Base-by-base conservation (phyloP, 2,113 vertebrate species). In the Tyto alba region DNA sequence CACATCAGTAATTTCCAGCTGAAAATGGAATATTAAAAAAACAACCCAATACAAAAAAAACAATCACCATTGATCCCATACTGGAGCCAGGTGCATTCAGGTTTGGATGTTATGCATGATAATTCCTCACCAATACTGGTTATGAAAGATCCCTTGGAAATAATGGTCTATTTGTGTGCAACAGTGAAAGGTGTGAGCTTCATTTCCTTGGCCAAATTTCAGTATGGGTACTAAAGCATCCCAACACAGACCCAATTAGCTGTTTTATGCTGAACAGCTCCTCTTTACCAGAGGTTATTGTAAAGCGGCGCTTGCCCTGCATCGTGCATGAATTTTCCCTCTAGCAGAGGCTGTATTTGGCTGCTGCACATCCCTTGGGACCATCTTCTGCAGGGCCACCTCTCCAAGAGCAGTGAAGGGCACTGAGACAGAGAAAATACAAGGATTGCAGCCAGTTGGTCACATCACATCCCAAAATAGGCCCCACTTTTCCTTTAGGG, bases 1-100 rank as follows among this genome's bases (percentile, higher is more conserved):
- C 96, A 97, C 94, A 96, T 97, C 96, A 97, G 93, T 96, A 97
- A 97, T 95, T 96, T 97, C 96, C 96, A 97, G 96, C 84, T 97
- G 96, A 97, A 97, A 96, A 96, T 77, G 50, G 74, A 96, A 92
- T 95, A 96, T 85, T 94, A 85, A 95, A 94, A 91, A 89, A 77
- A 26, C 3, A 53, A 73, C 23, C 30, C 36, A 76, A 50, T 6
- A 25, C 64, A 53, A 56, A 16, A 75, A 69, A 55, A 73, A 29
- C 53, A 71, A 76, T 62, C 67, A 94, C 66, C 81, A 88, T 16
- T 19, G 55, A 96, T 85, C 80, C 94, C 84, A 89, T 73, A 92
- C 53, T 0, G 0, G 41, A 95, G 59, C 94, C 96, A 97, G 96
- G 95, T 97, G 94, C 67, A 22, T 69, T 91, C 91, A 95, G 81